A percentile compares a stretch with the other conserved stretches of the same genome.
phyloP scores from a whole-genome alignment of 2,888 invertebrate species.

The Diaperis boleti region DNA sequence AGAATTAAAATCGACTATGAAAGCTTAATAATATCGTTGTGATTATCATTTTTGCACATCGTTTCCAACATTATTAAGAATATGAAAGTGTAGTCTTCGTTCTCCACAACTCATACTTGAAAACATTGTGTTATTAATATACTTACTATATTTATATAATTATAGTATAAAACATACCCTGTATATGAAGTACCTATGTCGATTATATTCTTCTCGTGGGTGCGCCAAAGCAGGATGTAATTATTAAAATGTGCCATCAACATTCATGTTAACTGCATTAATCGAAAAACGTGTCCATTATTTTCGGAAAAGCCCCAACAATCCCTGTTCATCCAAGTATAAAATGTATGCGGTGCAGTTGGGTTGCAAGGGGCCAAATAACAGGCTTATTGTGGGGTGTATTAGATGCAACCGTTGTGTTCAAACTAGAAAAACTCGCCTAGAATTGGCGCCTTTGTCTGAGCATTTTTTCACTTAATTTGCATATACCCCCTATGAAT shows the following conservation, averaged over 20 bases:
- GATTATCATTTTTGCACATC: too few species aligned
- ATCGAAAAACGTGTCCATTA: conserved; percentile 19
- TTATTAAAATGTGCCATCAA: background rate
- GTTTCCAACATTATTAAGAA: too few species aligned
- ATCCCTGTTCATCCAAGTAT: conserved; percentile 13
- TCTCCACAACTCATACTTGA: too few species aligned
- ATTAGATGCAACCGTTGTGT: conserved; percentile 31
- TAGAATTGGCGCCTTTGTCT: conserved; percentile 38
- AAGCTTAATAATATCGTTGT: too few species aligned
- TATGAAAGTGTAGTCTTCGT: too few species aligned
- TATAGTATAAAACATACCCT: too few species aligned
- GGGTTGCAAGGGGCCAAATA: conserved; percentile 24
- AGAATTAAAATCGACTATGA: too few species aligned
- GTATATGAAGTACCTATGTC: too few species aligned
- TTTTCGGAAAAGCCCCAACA: conserved; percentile 8
- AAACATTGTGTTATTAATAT: too few species aligned
- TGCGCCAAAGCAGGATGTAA: too few species aligned
- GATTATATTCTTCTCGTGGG: too few species aligned
- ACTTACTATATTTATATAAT: too few species aligned
- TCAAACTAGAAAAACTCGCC: conserved; percentile 42
- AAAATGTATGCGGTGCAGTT: conserved; percentile 27
- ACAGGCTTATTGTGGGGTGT: conserved; percentile 39
- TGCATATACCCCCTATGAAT: conserved; percentile 25
- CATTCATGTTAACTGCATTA: background rate
- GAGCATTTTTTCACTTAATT: conserved; percentile 17